Conservation (phyloP, 1,140 invertebrate genomes). For the Drosophila persimilis region DNA sequence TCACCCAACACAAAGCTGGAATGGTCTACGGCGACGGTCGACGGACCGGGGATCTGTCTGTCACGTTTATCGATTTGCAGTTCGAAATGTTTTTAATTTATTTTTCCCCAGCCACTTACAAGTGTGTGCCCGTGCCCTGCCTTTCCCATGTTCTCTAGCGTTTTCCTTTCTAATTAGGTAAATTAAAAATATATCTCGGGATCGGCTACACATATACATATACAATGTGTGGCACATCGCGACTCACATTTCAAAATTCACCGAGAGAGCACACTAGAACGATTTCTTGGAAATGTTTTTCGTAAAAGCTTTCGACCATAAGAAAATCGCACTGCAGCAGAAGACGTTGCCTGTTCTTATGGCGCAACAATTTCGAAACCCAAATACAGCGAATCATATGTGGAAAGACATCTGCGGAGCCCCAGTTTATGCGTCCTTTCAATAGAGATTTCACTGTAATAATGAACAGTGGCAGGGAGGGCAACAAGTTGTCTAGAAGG, state of each 20-base stretch:
- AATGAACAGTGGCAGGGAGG: too few relatives aligned
- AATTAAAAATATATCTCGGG: constrained; percentile 69
- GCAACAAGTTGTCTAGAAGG: too few relatives aligned
- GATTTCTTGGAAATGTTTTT: constrained; percentile 58
- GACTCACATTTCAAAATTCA: constrained; percentile 48
- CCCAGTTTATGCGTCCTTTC: neutral
- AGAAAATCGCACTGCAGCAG: constrained; percentile 3
- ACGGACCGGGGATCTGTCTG: constrained; percentile 2
- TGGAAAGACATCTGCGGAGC: neutral
- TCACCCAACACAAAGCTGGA: constrained; percentile 23
- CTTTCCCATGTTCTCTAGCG: constrained; percentile 37
- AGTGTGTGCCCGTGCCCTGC: constrained; percentile 19
- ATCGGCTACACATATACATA: constrained; percentile 14
- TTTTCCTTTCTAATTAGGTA: constrained; percentile 65
- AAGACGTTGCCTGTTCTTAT: neutral
- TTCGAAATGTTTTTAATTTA: constrained; percentile 48
- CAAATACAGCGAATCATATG: neutral
- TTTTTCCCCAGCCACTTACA: constrained; percentile 37
- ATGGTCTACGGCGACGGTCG: constrained; percentile 23
- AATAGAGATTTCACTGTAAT: too few relatives aligned
- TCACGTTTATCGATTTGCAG: constrained; percentile 69
- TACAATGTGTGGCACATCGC: constrained; percentile 23
- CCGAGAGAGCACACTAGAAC: constrained; percentile 1
- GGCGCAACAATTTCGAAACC: neutral
- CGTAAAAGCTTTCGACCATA: constrained; percentile 17